Evolutionary conservation across 2,888 invertebrate genomes (phyloP).

Genomic region (Hemistola chrysoprasaria): DNA sequence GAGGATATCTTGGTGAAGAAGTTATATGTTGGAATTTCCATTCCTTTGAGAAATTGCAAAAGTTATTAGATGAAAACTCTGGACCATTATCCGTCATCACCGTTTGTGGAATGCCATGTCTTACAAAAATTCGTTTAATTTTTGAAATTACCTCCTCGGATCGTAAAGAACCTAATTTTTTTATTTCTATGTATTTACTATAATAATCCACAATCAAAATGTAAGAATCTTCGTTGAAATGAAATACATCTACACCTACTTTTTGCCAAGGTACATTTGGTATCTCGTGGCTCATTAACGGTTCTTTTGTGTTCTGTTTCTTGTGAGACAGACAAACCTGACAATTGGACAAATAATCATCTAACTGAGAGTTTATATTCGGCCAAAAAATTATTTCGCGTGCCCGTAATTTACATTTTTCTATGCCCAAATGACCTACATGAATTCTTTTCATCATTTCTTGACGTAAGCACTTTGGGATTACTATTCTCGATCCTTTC

Average conservation of each 20-base stretch:
- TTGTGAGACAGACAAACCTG: conserved; percentile 23
- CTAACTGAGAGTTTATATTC: conserved; percentile 21
- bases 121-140: too few relatives aligned
- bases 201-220: neutral
- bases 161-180: too few relatives aligned
- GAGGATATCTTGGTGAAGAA: too few relatives aligned
- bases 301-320: too few relatives aligned
- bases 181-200: neutral
- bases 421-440: conserved; percentile 25
- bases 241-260: neutral
- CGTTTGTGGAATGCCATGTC: too few relatives aligned
- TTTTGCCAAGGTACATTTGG: too few relatives aligned
- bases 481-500: conserved; percentile 21
- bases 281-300: too few relatives aligned
- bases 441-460: too few relatives aligned
- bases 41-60: neutral
- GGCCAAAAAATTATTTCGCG: conserved; percentile 29
- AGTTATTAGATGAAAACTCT: neutral
- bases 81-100: neutral
- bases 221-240: neutral
- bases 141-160: too few relatives aligned
- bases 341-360: conserved; percentile 20
- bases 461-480: too few relatives aligned
- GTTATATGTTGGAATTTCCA: neutral
- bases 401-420: conserved; percentile 25